These are phyloP conservation scores for Aptenodytes forsteri DNA, from an alignment of 2,113 vertebrate species.

Conservation along the genomic window DNA sequence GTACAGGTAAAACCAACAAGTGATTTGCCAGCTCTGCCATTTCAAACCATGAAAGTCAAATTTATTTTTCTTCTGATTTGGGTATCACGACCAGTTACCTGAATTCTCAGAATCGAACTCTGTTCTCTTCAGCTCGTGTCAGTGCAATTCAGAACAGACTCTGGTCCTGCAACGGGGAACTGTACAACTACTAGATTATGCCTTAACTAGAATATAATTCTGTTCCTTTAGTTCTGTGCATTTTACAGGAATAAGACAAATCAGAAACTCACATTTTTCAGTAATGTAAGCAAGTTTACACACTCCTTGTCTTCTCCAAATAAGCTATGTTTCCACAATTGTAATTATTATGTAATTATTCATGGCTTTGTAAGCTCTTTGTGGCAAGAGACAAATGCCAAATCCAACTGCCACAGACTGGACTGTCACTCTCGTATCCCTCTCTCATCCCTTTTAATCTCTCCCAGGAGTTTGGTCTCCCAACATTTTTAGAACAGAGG, in stretches of 20 bases:
- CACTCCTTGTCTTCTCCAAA: not conserved
- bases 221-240: not conserved
- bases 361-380: not conserved
- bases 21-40: not conserved
- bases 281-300: not conserved
- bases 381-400: not conserved
- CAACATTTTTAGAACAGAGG: not conserved
- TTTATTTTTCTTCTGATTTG: not conserved
- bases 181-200: not conserved
- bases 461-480: not conserved
- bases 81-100: not conserved
- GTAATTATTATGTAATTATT: not conserved
- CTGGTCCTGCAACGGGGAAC: not conserved
- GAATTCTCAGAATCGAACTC: not conserved
- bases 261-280: not conserved
- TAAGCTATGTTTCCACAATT: not conserved
- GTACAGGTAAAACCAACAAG: not conserved
- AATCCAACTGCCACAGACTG: rapidly evolving
- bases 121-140: not conserved
- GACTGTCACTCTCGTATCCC: not conserved
- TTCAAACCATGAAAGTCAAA: not conserved
- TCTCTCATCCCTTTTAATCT: not conserved
- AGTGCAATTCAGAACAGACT: not conserved
- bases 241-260: not conserved
- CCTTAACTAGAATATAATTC: not conserved